Conservation (phyloP, 2,113 vertebrate genomes). For the Cinclus mexicanus region DNA sequence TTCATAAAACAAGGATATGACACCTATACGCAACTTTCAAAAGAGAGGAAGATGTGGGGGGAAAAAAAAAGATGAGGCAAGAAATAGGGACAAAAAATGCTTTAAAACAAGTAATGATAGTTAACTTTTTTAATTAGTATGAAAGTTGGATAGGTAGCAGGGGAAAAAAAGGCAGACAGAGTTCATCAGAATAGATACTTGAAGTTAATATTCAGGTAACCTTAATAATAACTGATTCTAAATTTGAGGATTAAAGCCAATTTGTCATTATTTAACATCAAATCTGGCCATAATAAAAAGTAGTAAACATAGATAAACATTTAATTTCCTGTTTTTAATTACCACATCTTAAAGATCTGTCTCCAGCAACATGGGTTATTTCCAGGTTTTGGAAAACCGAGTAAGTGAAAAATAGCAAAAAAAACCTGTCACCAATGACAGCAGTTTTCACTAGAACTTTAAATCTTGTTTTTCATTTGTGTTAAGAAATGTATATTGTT, state of each 20-base stretch:
- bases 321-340: not conserved
- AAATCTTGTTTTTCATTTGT: not conserved
- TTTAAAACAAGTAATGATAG: not conserved
- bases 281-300: not conserved
- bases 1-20: not conserved
- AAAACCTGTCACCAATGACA: not conserved
- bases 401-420: not conserved
- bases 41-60: not conserved
- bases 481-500: not conserved
- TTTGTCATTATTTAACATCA: not conserved
- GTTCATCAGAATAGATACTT: not conserved
- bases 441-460: not conserved
- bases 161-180: not conserved
- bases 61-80: not conserved
- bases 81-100: not conserved
- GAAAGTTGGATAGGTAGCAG: not conserved
- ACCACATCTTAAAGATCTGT: not conserved
- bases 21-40: not conserved
- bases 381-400: not conserved
- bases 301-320: not conserved
- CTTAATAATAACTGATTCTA: not conserved
- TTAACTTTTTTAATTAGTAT: not conserved
- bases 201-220: not conserved
- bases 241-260: not conserved
- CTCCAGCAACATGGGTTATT: not conserved